Base-by-base conservation (phyloP, 2,888 invertebrate genomes). In the Falcaria lacertinaria region DNA sequence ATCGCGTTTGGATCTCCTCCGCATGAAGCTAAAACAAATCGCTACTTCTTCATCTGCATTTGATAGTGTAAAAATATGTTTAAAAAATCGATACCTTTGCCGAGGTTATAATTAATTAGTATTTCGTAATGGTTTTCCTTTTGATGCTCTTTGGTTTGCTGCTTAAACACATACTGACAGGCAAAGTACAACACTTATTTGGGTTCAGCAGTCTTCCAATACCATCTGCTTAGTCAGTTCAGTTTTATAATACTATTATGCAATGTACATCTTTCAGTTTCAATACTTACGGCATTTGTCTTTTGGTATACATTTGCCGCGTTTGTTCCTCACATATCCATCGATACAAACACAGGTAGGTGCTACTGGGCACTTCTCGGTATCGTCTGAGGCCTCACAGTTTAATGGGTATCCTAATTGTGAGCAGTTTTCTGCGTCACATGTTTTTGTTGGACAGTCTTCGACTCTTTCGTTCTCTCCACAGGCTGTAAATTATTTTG, bases 11-110 rank as follows among this genome's bases (percentile, higher is more conserved):
- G 41, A 39, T 60, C 60, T 1, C 49, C 55, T 14, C 51, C 53
- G 32, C 60, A 60, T 2, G 52, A 44, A 3, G 51, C 58, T 58
- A 15, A n/a, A n/a, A n/a, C n/a, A n/a, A n/a, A n/a, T n/a, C n/a
- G n/a, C n/a, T n/a, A n/a, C n/a, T n/a, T n/a, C n/a, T n/a, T n/a
- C n/a, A n/a, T n/a, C n/a, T n/a, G n/a, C n/a, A n/a, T n/a, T n/a
- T n/a, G n/a, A n/a, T n/a, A n/a, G n/a, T n/a, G n/a, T n/a, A n/a
- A n/a, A n/a, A n/a, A n/a, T n/a, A n/a, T n/a, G n/a, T n/a, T n/a
- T n/a, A n/a, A n/a, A n/a, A n/a, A n/a, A n/a, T n/a, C n/a, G n/a
- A n/a, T n/a, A n/a, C n/a, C n/a, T n/a, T n/a, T n/a, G n/a, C n/a
- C n/a, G n/a, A n/a, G n/a, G n/a, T n/a, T n/a, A n/a, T n/a, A n/a